Evolutionary conservation across 2,797 vertebrate species (phyloP).

Genomic region (Pangasius krempfi): DNA sequence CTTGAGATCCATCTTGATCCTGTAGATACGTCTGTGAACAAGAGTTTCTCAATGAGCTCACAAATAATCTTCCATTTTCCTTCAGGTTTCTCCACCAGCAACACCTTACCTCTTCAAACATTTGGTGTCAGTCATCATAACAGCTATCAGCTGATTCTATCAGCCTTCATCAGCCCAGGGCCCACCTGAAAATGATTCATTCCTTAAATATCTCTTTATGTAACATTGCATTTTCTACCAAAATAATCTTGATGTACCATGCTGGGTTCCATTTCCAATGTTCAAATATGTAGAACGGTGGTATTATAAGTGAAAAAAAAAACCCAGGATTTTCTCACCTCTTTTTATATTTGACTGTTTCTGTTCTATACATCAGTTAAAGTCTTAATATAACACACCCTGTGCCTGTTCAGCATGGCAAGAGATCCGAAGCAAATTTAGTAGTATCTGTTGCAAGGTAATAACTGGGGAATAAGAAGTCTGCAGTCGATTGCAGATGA

Average conservation of each 20-base stretch:
- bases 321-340: not conserved
- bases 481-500: slow-evolving; percentile 4
- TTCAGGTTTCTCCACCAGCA: slow-evolving; percentile 8
- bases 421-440: slow-evolving; percentile 23
- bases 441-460: slow-evolving; percentile 22
- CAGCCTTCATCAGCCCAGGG: not conserved
- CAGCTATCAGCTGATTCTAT: slow-evolving; percentile 16
- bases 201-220: slow-evolving; percentile 19
- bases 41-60: slow-evolving; percentile 28
- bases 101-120: slow-evolving; percentile 13
- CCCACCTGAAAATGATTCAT: not conserved
- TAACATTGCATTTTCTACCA: slow-evolving; percentile 5
- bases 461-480: slow-evolving; percentile 27
- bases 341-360: not conserved
- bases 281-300: slow-evolving; percentile 1
- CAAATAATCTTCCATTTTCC: slow-evolving; percentile 31
- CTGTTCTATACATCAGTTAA: not conserved
- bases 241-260: not conserved
- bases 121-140: not conserved
- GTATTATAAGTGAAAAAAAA: not conserved
- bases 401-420: not conserved
- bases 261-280: not conserved
- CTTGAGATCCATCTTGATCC: slow-evolving; percentile 30
- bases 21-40: not conserved
- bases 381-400: slow-evolving; percentile 16